Percentiles rank a stretch among this genome's conserved stretches.
phyloP scores from a whole-genome alignment of 2,888 invertebrate species.

The Orchesellides sinensis region DNA sequence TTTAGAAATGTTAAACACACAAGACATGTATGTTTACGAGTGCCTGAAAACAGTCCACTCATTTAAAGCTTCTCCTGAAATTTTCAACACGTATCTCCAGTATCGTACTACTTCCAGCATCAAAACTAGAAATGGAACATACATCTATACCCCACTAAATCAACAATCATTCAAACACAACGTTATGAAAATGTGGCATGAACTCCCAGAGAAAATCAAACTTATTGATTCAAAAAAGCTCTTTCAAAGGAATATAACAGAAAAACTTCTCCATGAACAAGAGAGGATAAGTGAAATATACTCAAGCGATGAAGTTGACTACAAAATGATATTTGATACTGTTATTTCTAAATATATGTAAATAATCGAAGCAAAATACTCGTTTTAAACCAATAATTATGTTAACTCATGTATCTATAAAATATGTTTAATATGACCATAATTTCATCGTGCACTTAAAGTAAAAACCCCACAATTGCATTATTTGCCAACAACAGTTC shows the following conservation, averaged over 20 bases:
- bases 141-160: neutral
- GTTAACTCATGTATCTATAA: no score
- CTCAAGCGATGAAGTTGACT: neutral
- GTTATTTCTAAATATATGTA: neutral
- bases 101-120: no score
- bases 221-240: neutral
- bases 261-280: neutral
- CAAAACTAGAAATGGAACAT: neutral
- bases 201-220: neutral
- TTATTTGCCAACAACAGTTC: neutral
- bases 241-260: neutral
- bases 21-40: neutral
- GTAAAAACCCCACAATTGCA: no score
- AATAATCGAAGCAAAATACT: no score
- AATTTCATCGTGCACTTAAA: no score
- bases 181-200: neutral
- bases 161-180: neutral
- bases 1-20: neutral
- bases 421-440: no score
- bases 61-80: neutral
- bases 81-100: no score
- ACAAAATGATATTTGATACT: neutral
- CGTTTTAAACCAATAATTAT: no score
- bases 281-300: neutral
- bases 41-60: neutral